Conservation (phyloP, 2,888 invertebrate species). For the Tipula helvola region DNA sequence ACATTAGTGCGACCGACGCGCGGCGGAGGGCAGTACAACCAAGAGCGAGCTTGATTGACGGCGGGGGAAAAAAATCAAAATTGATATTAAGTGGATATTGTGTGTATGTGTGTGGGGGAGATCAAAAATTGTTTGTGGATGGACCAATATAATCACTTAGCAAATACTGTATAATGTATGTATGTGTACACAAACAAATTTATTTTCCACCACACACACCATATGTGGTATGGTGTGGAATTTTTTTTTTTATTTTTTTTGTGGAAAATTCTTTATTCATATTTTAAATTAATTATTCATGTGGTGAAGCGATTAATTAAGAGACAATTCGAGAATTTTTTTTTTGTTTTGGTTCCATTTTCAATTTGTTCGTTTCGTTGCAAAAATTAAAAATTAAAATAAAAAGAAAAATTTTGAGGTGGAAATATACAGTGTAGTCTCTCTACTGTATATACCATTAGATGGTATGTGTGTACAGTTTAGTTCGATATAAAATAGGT, state of each 20-base stretch:
- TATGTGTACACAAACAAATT: neutral
- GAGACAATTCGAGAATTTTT: constrained; percentile 5
- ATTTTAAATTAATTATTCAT: constrained; percentile 9
- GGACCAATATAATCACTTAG: neutral
- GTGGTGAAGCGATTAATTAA: constrained; percentile 7
- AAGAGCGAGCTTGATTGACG: neutral
- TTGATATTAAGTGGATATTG: neutral
- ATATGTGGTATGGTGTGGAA: neutral
- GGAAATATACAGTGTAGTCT: neutral
- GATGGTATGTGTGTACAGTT: neutral
- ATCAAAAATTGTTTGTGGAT: neutral
- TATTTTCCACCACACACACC: neutral
- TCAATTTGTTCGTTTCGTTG: neutral
- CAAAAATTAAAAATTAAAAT: neutral
- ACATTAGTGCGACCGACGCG: neutral
- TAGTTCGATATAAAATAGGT: neutral
- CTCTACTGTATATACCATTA: neutral
- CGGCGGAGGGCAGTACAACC: neutral
- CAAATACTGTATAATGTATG: neutral
- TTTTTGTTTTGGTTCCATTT: neutral
- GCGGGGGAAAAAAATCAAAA: neutral
- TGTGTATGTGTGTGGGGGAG: neutral
- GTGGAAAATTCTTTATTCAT: neutral
- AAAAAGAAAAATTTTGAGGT: neutral
- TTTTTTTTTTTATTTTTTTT: neutral